A percentile compares a stretch with the other conserved stretches of the same genome.
phyloP scores from a whole-genome alignment of 92 coral and sea anemone species.

The Zoanthus gigantus region DNA sequence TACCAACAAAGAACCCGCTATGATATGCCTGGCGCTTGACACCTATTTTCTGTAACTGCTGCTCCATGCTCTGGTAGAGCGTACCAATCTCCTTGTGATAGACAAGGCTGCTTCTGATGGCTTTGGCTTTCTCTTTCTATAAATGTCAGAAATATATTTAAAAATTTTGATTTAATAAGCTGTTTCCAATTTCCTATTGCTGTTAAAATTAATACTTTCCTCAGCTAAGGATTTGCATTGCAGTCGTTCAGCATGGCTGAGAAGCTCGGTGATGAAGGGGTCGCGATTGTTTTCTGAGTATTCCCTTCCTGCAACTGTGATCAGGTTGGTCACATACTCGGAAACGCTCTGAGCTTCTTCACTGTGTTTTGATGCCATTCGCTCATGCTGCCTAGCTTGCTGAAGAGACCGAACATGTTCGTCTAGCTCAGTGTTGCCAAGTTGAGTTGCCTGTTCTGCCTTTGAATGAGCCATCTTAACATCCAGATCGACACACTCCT shows the following conservation, averaged over 20 bases:
- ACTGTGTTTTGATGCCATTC: slow-evolving; percentile 17
- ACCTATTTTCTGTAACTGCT: background rate
- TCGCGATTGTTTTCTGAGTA: slow-evolving; percentile 16
- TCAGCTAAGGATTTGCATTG: slow-evolving; percentile 1
- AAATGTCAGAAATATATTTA: background rate
- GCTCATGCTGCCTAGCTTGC: slow-evolving; percentile 19
- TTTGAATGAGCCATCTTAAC: slow-evolving; percentile 5
- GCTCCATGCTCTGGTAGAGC: slow-evolving; percentile 1
- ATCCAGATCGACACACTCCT: slow-evolving; percentile 11
- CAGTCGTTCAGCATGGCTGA: slow-evolving; percentile 24
- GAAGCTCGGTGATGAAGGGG: slow-evolving; percentile 25
- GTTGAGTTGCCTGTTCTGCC: slow-evolving; percentile 6
- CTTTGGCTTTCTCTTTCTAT: slow-evolving; percentile 19
- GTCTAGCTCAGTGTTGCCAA: slow-evolving; percentile 19
- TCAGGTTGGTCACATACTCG: slow-evolving; percentile 33
- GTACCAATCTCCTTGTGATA: background rate
- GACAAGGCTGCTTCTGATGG: background rate
- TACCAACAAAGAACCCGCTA: slow-evolving; percentile 43
- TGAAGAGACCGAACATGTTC: background rate
- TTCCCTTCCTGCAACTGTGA: slow-evolving; percentile 18
- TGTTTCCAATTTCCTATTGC: background rate
- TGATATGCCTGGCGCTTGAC: slow-evolving; percentile 46
- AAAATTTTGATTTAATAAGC: background rate
- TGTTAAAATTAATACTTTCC: slow-evolving; percentile 18
- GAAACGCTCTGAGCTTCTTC: slow-evolving; percentile 29